Conservation (phyloP, 1,140 invertebrate species). For the Druon quercuslanigerum region DNA sequence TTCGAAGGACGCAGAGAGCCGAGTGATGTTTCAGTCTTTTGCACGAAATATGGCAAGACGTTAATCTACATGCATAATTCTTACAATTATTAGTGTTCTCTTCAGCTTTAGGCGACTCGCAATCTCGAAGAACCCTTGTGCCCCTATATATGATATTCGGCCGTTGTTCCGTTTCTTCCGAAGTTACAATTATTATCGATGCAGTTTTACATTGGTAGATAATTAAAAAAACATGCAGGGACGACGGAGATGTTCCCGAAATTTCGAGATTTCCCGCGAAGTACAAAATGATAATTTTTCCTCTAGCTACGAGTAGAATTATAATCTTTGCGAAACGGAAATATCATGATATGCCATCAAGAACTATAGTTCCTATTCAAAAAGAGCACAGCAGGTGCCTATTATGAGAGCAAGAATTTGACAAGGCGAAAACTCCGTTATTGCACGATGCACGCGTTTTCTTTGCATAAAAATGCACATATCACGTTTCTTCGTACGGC, state of each 20-base stretch:
- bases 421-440: slow-evolving; percentile 25
- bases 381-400: slow-evolving; percentile 19
- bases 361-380: slow-evolving; percentile 29
- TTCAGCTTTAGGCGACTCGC: slow-evolving; percentile 17
- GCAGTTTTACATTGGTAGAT: not conserved
- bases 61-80: slow-evolving; percentile 34
- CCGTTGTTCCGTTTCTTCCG: slow-evolving; percentile 22
- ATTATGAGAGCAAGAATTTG: slow-evolving; percentile 19
- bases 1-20: slow-evolving; percentile 60
- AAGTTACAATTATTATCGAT: slow-evolving; percentile 10
- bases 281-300: slow-evolving; percentile 12
- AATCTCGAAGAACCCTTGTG: slow-evolving; percentile 33
- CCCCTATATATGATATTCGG: slow-evolving; percentile 8
- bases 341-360: slow-evolving; percentile 23
- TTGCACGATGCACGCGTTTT: slow-evolving; percentile 9
- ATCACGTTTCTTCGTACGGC: not conserved
- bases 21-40: slow-evolving; percentile 50
- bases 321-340: slow-evolving; percentile 14
- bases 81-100: slow-evolving; percentile 22
- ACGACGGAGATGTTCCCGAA: not conserved
- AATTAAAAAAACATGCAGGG: slow-evolving; percentile 19
- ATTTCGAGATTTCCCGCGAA: not conserved
- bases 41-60: slow-evolving; percentile 43
- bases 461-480: not conserved
- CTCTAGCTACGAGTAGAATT: slow-evolving; percentile 16